These are phyloP conservation scores for Enteromius radiatus DNA, from an alignment of 2,797 vertebrate species.

Conservation along the genomic window DNA sequence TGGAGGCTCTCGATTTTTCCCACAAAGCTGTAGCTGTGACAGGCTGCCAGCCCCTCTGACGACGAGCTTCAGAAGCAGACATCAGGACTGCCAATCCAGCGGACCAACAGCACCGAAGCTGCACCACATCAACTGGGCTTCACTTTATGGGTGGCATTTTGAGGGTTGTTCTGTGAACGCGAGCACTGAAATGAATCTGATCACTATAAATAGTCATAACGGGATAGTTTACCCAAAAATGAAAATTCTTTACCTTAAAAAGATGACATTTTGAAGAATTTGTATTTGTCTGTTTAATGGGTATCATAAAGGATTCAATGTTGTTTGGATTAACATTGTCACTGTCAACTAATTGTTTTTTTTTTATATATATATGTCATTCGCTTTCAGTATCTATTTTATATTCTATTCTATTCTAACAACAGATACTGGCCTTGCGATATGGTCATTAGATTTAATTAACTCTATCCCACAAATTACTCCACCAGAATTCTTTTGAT, in stretches of 20 bases:
- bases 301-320: too few relatives aligned
- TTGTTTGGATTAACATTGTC: neutral
- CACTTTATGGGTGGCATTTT: constrained; percentile 4
- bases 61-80: constrained; percentile 42
- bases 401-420: neutral
- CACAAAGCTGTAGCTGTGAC: constrained; percentile 49
- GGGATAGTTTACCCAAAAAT: neutral
- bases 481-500: neutral
- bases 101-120: constrained; percentile 29
- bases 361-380: neutral
- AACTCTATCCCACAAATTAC: neutral
- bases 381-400: neutral
- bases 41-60: constrained; percentile 45
- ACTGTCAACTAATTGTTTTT: neutral
- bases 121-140: neutral
- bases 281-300: neutral
- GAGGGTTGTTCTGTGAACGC: constrained; percentile 1
- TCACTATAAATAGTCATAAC: neutral
- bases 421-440: neutral
- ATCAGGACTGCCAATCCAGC: constrained; percentile 30
- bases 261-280: neutral
- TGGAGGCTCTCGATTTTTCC: constrained; percentile 38
- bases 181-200: constrained; percentile 4
- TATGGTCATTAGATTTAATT: neutral
- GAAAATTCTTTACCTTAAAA: neutral